Percentiles rank a stretch among this genome's conserved stretches.
Evolutionary conservation across 2,113 vertebrate genomes (phyloP).

Genomic region (Muntiacus muntjak): DNA sequence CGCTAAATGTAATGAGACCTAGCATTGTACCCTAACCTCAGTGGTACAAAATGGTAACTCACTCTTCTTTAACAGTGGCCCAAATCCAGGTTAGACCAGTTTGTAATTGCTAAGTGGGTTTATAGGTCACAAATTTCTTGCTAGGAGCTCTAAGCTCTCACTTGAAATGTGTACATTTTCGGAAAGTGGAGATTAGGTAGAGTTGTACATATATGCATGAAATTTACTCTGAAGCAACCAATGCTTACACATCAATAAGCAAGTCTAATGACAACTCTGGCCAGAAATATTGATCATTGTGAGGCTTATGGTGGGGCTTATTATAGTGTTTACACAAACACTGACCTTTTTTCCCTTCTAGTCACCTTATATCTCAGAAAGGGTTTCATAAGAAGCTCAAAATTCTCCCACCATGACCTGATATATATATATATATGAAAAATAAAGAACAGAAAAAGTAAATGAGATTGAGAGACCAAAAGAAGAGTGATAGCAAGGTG

Average conservation of each 20-base stretch:
- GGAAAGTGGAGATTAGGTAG: neutral
- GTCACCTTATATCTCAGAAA: neutral
- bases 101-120: neutral
- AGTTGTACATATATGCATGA: neutral
- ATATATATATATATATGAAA: neutral
- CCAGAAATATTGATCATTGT: neutral
- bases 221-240: neutral
- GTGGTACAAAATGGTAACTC: neutral
- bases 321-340: neutral
- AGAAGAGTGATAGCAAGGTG: neutral
- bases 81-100: neutral
- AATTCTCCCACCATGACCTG: neutral
- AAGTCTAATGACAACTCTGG: neutral
- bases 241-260: neutral
- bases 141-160: neutral
- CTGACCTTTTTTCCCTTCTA: neutral
- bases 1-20: neutral
- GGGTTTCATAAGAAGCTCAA: neutral
- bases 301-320: neutral
- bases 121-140: neutral
- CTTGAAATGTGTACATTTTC: neutral
- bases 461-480: neutral
- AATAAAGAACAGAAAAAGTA: neutral
- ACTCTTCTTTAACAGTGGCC: neutral
- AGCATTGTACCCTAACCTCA: neutral